phyloP scores from a whole-genome alignment of 2,797 vertebrate genomes.

The Pachyuromys duprasi region DNA sequence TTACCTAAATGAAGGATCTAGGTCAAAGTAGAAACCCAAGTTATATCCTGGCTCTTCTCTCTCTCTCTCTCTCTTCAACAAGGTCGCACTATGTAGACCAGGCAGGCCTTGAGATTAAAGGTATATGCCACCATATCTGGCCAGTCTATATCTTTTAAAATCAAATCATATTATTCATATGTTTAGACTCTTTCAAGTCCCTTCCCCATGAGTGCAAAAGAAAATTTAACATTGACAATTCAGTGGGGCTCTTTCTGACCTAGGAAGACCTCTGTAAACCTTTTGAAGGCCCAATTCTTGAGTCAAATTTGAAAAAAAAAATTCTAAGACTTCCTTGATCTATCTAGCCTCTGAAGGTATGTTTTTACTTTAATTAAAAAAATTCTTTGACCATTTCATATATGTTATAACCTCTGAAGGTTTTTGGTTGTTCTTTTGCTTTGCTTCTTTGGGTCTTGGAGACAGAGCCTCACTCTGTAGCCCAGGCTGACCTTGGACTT shows the following conservation, averaged over 20 bases:
- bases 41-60: not conserved
- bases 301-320: conserved; percentile 48
- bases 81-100: not conserved
- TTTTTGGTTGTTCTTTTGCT: not conserved
- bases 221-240: conserved; percentile 23
- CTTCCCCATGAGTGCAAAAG: conserved; percentile 32
- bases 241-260: not conserved
- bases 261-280: not conserved
- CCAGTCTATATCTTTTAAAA: conserved; percentile 48
- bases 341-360: conserved; percentile 12
- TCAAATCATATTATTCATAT: conserved; percentile 31
- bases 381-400: not conserved
- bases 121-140: not conserved
- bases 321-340: conserved; percentile 52
- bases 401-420: not conserved
- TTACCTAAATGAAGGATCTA: conserved; percentile 34
- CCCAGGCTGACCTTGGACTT: not conserved
- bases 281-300: conserved; percentile 21
- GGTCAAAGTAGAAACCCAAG: conserved; percentile 42
- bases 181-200: conserved; percentile 44
- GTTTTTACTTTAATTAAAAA: not conserved
- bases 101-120: no score
- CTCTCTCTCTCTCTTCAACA: not conserved
- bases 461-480: not conserved
- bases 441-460: not conserved